Base-by-base conservation (phyloP, 2,113 vertebrate species). In the Alaudala cheleensis region DNA sequence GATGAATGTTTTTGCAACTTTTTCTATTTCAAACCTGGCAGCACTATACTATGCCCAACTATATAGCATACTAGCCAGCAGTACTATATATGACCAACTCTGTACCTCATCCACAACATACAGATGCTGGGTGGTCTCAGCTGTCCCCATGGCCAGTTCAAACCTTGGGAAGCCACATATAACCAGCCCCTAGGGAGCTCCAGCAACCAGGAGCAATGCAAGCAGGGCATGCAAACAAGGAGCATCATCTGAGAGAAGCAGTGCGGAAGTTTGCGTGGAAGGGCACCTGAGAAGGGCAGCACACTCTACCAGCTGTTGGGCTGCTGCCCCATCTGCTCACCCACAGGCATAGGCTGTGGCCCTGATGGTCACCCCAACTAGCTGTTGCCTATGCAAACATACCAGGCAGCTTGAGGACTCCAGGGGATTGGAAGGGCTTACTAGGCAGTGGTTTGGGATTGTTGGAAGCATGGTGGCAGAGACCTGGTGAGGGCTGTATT, bases 131-230 rank as follows among this genome's bases (percentile, higher is more conserved):
- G 29, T 51, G 18, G 14, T 57, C 31, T 25, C 4, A 4, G 22
- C 3, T 5, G 22, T 49, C n/a, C 6, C 50, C 2, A 6, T 0
- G 2, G 33, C 23, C 39, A 47, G 26, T 60, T 86, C 33, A 39
- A 5, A 5, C 3, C n/a, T 76, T 60, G 4, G 25, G 34, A 72
- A 78, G 19, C 9, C 4, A 8, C 50, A 16, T 17, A 42, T 53
- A 50, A 54, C 10, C 24, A 23, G 39, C 9, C 73, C 23, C n/a
- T 70, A 62, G 18, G 72, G 72, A 74, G n/a, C n/a, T 60, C 56
- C 14, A 58, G 72, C n/a, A 49, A 60, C 26, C 72, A 60, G 42
- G 69, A 85, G 22, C 3, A 1, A 37, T 37, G 26, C 9, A 34
- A 47, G 13, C 25, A 51, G 33, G 19, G 29, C 5, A 2, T 54